phyloP scores from a whole-genome alignment of 2,888 invertebrate genomes.

The Chrysolina oricalcia region DNA sequence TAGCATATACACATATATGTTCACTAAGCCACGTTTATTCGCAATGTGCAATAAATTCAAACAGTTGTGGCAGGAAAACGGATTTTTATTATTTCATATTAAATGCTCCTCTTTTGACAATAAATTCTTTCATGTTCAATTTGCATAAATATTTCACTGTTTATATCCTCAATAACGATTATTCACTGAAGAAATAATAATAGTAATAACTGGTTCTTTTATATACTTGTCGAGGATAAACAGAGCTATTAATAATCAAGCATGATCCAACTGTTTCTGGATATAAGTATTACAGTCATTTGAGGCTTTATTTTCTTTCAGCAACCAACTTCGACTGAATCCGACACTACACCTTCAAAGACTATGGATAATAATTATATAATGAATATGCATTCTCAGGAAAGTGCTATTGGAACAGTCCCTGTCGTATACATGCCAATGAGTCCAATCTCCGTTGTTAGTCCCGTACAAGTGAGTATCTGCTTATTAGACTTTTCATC shows the following conservation, averaged over 20 bases:
- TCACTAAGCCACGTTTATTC: too few species aligned
- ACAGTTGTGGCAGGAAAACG: too few species aligned
- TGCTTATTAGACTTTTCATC: neutral
- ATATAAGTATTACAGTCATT: neutral
- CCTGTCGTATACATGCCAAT: conserved; percentile 66
- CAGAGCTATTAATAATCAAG: neutral
- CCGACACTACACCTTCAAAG: conserved; percentile 50
- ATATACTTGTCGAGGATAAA: neutral
- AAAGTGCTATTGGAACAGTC: conserved; percentile 58
- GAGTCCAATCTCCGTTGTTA: conserved; percentile 67
- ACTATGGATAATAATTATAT: conserved; percentile 52
- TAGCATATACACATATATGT: too few species aligned
- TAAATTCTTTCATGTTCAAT: too few species aligned
- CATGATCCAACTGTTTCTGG: neutral
- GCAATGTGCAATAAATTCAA: too few species aligned
- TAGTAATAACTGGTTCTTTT: too few species aligned
- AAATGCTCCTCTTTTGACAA: too few species aligned
- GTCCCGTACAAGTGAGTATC: conserved; percentile 64
- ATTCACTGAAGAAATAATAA: too few species aligned
- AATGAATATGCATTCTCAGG: conserved; percentile 58
- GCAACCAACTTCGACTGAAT: conserved; percentile 50
- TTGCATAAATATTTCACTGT: too few species aligned
- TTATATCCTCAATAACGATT: too few species aligned
- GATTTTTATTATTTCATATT: too few species aligned
- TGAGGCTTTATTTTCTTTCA: conserved; percentile 42